Conservation (phyloP, 2,113 vertebrate genomes). For the Rhea pennata region DNA sequence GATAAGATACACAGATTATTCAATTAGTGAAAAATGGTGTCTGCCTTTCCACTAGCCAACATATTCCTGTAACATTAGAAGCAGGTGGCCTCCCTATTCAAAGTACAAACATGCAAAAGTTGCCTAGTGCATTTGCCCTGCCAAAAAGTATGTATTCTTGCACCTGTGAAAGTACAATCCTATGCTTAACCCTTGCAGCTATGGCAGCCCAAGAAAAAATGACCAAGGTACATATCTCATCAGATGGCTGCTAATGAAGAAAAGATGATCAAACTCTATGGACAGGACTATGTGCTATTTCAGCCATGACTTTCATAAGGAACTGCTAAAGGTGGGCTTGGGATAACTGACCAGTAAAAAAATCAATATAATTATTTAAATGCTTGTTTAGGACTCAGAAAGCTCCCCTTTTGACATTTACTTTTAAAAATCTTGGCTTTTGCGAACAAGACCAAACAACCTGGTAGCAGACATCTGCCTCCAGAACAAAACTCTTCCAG, state of each 20-base stretch:
- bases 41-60: slow-evolving; percentile 58
- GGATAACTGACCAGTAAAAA: not conserved
- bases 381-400: not conserved
- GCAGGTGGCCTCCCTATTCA: slow-evolving; percentile 66
- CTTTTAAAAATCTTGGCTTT: not conserved
- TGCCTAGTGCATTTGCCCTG: slow-evolving; percentile 47
- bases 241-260: not conserved
- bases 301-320: not conserved
- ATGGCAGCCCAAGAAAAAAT: not conserved
- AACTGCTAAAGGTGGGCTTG: not conserved
- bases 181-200: slow-evolving; percentile 31
- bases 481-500: not conserved
- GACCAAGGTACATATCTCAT: not conserved
- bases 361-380: not conserved
- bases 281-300: not conserved
- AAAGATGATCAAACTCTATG: not conserved
- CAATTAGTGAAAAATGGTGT: slow-evolving; percentile 48
- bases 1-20: slow-evolving; percentile 56
- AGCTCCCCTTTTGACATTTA: not conserved
- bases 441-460: not conserved
- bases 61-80: slow-evolving; percentile 64
- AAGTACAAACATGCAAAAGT: slow-evolving; percentile 48
- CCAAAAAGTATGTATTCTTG: slow-evolving; percentile 46
- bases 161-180: slow-evolving; percentile 2
- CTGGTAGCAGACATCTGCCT: not conserved